Base-by-base conservation (phyloP, 1,140 invertebrate genomes). In the Chironomus tepperi region DNA sequence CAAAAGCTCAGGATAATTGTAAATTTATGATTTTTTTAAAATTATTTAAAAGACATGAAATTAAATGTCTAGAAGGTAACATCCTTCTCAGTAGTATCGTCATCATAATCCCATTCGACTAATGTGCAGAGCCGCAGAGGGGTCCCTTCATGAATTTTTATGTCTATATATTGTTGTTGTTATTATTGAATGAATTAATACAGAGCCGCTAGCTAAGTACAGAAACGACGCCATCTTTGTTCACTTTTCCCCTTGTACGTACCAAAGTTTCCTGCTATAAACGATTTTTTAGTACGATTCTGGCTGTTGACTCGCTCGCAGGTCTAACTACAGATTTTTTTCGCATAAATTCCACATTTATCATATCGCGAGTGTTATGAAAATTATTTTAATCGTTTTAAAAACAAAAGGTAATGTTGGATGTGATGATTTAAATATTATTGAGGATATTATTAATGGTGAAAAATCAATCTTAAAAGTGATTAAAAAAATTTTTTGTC, bases 361-460 rank as follows among this genome's bases (percentile, higher is more conserved):
- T 70, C 19, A 18, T 21, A 70, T 70, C 65, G 65, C 19, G 65
- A 70, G 65, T 70, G 65, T 70, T 70, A 70, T 70, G 65, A 70
- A 70, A 70, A 70, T 70, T 21, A 7, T 19, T 19, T 21, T 19
- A 70, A 70, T 70, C 65, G 65, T 21, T 18, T 70, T 19, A 70
- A 18, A 19, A 21, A 19, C 8, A 18, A 18, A 70, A 70, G 65
- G 65, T 70, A 70, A 70, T 19, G n/a, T 18, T 19, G 6, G 65
- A 8, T 19, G 18, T 18, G 16, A 70, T 19, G 7, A 18, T 70
- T 10, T 10, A 19, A 10, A 16, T 8, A 6, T 2, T 1, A 70
- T 70, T 70, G 9, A 6, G 5, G 16, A 19, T 7, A 19, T 19
- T 19, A 5, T 7, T 70, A 10, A 70, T 70, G 65, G 65, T 70